phyloP scores from a whole-genome alignment of 2,888 invertebrate genomes.

The Tricholauxania praeusta region DNA sequence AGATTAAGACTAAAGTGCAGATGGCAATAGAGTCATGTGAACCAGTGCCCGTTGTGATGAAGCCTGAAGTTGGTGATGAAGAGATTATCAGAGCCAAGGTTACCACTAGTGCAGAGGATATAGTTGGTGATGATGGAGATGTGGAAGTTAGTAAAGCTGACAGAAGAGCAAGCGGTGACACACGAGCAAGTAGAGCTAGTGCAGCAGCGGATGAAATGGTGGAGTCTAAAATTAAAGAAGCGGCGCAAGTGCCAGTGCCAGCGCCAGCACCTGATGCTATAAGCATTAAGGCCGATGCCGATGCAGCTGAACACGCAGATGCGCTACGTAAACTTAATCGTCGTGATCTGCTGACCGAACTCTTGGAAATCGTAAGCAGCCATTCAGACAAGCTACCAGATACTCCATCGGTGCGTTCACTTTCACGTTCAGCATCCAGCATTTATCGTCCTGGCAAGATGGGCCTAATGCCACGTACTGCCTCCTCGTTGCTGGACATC shows the following conservation, averaged over 20 bases:
- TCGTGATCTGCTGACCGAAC: conserved; percentile 71
- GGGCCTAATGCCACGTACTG: conserved; percentile 72
- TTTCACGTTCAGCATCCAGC: conserved; percentile 61
- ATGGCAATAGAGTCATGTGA: conserved; percentile 68
- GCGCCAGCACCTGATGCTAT: neutral
- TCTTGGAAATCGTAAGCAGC: conserved; percentile 64
- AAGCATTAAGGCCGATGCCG: conserved; percentile 36
- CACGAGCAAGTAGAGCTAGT: no score
- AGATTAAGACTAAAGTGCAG: conserved; percentile 74
- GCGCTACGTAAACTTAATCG: conserved; percentile 70
- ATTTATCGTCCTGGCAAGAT: conserved; percentile 76
- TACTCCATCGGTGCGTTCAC: conserved; percentile 63
- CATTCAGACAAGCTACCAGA: conserved; percentile 54
- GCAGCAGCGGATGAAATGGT: neutral
- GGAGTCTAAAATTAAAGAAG: neutral
- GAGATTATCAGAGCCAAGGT: neutral
- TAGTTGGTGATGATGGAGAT: no score
- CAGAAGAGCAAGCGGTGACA: no score
- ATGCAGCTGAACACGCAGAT: conserved; percentile 46
- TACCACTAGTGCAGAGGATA: neutral
- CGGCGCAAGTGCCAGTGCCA: neutral
- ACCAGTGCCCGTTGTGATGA: no score
- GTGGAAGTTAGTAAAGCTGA: no score
- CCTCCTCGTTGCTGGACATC: conserved; percentile 56
- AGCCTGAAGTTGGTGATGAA: neutral